These are phyloP conservation scores for Apodemus speciosus DNA, from an alignment of 2,113 vertebrate genomes.

Conservation along the genomic window DNA sequence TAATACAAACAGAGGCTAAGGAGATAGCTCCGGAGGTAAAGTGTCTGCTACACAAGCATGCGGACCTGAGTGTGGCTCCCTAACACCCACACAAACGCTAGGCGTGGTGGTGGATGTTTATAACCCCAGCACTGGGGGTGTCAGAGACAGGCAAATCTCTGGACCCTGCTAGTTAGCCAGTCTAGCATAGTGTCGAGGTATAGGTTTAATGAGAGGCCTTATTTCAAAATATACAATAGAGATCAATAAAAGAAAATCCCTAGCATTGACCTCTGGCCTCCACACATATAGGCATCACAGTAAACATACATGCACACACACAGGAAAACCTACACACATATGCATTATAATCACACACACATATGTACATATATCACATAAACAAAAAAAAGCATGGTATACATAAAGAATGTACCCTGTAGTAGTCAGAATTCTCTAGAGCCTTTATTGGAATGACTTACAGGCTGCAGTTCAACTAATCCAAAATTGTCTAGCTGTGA, in stretches of 20 bases:
- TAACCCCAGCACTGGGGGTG: background rate
- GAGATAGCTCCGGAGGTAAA: background rate
- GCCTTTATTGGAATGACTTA: background rate
- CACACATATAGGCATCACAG: background rate
- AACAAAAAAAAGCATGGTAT: background rate
- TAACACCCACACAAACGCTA: background rate
- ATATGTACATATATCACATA: background rate
- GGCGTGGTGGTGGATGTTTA: too few relatives aligned
- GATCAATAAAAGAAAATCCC: background rate
- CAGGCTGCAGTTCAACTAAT: background rate
- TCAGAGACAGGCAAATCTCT: background rate
- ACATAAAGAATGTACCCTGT: background rate
- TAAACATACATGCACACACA: background rate
- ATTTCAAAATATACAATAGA: background rate
- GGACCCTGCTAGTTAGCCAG: background rate
- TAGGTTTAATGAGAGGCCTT: background rate
- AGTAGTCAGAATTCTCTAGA: background rate
- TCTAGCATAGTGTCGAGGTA: background rate
- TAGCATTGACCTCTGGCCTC: background rate
- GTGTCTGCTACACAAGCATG: background rate
- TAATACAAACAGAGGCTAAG: background rate
- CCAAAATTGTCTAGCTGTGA: background rate
- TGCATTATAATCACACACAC: background rate
- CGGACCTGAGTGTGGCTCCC: background rate
- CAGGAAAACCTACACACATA: background rate